Evolutionary conservation across 2,113 vertebrate genomes (phyloP), one percentile per base, ranked within the genome.

Genomic region (Ophiodon elongatus): DNA sequence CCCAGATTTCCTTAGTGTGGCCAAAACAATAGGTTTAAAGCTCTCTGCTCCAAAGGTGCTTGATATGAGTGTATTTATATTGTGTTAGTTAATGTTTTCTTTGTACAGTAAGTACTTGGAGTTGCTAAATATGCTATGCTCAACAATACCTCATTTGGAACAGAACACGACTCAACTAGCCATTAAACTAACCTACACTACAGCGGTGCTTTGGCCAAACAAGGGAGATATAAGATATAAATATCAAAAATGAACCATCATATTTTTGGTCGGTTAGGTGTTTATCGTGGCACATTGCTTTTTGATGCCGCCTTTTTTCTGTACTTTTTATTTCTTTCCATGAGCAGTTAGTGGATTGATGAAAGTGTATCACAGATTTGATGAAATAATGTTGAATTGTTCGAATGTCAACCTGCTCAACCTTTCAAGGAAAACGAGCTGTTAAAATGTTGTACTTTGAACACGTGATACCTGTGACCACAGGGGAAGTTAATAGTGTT

Each of bases 61-160:
- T 17, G 84, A 92, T 91, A 90, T 75, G 13, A 93, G 85, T 93
- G 74, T 94, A 83, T 89, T 88, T 82, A 91, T 91, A 94, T 89
- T 90, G 88, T 95, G 94, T 96, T 96, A 95, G 94, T 85, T 94
- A 85, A 91, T 91, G 72, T 90, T 91, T 89, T 81, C 79, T 90
- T 91, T 92, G 88, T 93, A 88, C 86, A 91, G 69, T 91, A 90
- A 87, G 86, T 93, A 72, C 39, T 93, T 93, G 94, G 90, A 93
- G 71, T 83, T 89, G 87, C 70, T 87, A 77, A 91, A 85, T 90
- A 86, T 91, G 87, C 85, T 90, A 91, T 89, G 79, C 88, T 87
- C 86, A 90, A 89, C 88, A 95, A 94, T 97, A 97, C 97, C 97
- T 97, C 97, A 96, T 85, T 93, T 92, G 89, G 89, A 94, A 95